Conservation (phyloP, 2,113 vertebrate genomes). For the Tupaia chinensis region DNA sequence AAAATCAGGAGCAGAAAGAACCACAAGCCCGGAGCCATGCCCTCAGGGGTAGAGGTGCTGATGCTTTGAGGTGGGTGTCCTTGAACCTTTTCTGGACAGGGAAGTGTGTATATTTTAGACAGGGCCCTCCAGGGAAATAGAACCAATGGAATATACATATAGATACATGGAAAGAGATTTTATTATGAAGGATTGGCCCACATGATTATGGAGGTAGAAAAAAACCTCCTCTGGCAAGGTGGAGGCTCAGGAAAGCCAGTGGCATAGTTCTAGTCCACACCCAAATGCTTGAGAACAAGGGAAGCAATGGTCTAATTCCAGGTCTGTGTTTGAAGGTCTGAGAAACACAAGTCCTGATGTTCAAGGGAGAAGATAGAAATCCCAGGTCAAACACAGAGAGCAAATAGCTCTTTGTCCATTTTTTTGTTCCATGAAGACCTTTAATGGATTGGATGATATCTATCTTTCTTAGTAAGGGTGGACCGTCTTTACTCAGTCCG, state of each 20-base stretch:
- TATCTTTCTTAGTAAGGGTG: no score
- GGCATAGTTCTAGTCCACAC: background rate
- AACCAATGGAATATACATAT: background rate
- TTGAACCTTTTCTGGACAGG: background rate
- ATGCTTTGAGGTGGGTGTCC: background rate
- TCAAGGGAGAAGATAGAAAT: background rate
- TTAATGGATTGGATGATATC: background rate
- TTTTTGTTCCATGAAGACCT: background rate
- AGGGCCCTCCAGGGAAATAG: background rate
- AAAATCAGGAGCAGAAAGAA: background rate
- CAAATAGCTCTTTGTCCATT: background rate
- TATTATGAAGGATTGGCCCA: background rate
- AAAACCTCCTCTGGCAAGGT: no score
- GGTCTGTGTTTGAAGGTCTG: background rate
- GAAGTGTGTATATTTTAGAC: background rate
- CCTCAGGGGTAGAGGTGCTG: background rate
- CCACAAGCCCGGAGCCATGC: fast-evolving
- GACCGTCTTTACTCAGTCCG: background rate
- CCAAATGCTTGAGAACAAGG: background rate
- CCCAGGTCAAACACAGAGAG: background rate
- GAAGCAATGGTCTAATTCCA: background rate
- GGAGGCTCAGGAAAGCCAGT: background rate
- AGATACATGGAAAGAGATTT: background rate
- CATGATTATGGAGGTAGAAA: background rate
- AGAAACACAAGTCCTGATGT: background rate